These are phyloP conservation scores for Eretmochelys imbricata DNA, from an alignment of 2,113 vertebrate genomes.

Conservation along the genomic window DNA sequence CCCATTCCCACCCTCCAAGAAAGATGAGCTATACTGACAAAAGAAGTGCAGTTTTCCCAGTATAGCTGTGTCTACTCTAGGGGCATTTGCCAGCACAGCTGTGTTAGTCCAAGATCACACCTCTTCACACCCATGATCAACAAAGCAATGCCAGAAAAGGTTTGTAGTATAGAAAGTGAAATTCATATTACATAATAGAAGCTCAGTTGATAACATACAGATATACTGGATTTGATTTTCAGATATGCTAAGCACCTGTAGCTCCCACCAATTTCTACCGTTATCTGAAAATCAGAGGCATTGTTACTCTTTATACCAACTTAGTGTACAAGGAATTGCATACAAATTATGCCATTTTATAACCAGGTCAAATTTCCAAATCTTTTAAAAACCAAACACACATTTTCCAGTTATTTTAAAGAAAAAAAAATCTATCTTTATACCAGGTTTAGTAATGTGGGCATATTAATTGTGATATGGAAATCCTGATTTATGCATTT, in stretches of 20 bases:
- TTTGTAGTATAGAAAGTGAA: background rate
- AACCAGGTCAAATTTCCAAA: background rate
- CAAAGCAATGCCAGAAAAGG: background rate
- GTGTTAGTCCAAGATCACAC: background rate
- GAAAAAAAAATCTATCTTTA: background rate
- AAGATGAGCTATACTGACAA: background rate
- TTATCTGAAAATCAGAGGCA: background rate
- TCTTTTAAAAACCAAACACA: background rate
- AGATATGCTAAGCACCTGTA: background rate
- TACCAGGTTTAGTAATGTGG: rapidly evolving
- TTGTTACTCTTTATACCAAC: background rate
- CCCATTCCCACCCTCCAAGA: background rate
- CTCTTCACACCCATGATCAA: background rate
- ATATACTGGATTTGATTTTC: background rate
- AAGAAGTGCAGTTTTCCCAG: background rate
- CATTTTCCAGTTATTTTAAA: background rate
- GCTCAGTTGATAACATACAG: background rate
- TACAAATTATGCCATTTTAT: background rate
- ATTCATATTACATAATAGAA: background rate
- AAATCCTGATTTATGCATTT: background rate
- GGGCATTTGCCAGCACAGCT: background rate
- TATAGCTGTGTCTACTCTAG: background rate
- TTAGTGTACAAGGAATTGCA: background rate
- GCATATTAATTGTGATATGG: background rate
- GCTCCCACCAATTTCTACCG: background rate